A percentile compares a stretch with the other conserved stretches of the same genome.
These are phyloP conservation scores for Botrylloides violaceus DNA, from an alignment of 23 tunicate genomes.

Conservation along the genomic window DNA sequence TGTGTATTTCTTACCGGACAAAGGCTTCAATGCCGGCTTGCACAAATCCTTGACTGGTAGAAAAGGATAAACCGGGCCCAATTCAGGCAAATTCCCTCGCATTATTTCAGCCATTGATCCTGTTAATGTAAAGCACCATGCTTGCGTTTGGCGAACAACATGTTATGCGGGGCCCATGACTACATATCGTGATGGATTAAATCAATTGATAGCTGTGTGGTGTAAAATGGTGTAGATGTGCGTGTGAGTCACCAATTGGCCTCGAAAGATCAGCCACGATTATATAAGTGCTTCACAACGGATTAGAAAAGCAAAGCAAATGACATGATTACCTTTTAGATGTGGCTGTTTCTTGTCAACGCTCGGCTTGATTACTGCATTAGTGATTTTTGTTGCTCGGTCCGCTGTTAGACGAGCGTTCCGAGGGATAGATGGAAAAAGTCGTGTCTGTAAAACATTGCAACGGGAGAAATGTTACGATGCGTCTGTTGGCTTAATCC, in stretches of 20 bases:
- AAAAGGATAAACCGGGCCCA: conserved; percentile 42
- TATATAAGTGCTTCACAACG: too few relatives aligned
- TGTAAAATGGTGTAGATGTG: too few relatives aligned
- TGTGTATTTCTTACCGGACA: conserved; percentile 12
- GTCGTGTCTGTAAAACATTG: conserved; percentile 32
- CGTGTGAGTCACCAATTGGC: too few relatives aligned
- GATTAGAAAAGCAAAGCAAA: too few relatives aligned
- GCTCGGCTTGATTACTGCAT: conserved; percentile 50
- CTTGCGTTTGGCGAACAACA: not conserved
- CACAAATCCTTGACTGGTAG: conserved; percentile 44
- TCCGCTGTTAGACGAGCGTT: conserved; percentile 83
- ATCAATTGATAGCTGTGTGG: not conserved
- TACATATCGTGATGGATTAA: not conserved
- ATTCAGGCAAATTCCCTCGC: conserved; percentile 8
- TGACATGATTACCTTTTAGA: conserved; percentile 42
- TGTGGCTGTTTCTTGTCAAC: conserved; percentile 68
- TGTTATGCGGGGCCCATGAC: not conserved
- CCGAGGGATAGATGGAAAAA: conserved; percentile 76
- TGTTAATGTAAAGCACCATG: too few relatives aligned
- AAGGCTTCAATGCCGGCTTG: conserved; percentile 38
- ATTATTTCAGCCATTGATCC: conserved; percentile 16
- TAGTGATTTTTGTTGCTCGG: conserved; percentile 54
- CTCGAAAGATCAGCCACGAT: too few relatives aligned
- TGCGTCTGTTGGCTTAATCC: too few relatives aligned
- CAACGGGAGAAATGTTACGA: not conserved